Percentiles rank a stretch among this genome's conserved stretches.
Evolutionary conservation across 2,797 vertebrate species (phyloP).

Genomic region (Poecile montanus): DNA sequence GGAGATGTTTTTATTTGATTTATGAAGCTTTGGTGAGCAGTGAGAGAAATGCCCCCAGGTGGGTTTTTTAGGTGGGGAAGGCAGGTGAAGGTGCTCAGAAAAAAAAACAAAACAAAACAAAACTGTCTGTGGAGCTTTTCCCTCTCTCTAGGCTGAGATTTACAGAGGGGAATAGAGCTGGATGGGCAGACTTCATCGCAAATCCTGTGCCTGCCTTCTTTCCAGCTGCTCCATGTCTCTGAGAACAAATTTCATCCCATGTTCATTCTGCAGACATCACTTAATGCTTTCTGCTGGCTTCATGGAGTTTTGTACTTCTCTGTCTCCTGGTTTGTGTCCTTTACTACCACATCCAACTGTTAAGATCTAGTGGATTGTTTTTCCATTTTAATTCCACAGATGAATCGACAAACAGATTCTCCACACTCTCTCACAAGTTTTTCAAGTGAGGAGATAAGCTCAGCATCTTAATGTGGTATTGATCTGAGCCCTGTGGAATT

Average conservation of each 20-base stretch:
- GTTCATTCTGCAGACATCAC: neutral
- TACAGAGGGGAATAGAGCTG: neutral
- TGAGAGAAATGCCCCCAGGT: neutral
- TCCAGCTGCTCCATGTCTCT: neutral
- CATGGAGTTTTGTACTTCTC: neutral
- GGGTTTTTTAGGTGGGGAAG: neutral
- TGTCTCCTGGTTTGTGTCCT: neutral
- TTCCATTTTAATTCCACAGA: constrained; percentile 25
- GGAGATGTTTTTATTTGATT: neutral
- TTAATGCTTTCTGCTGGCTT: neutral
- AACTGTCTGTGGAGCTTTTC: neutral
- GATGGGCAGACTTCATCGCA: neutral
- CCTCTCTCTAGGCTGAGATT: neutral
- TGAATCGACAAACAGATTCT: constrained; percentile 31
- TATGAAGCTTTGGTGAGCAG: neutral
- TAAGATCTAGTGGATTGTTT: constrained; percentile 4
- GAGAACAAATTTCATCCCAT: neutral
- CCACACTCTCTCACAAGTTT: neutral
- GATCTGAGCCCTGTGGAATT: constrained; percentile 63
- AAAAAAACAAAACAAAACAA: neutral
- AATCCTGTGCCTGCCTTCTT: neutral
- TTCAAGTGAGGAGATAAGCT: constrained; percentile 30
- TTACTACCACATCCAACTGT: neutral
- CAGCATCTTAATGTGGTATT: constrained; percentile 67
- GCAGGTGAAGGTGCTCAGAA: neutral